Conservation (phyloP, 1,140 invertebrate genomes). For the Ditylenchus dipsaci region DNA sequence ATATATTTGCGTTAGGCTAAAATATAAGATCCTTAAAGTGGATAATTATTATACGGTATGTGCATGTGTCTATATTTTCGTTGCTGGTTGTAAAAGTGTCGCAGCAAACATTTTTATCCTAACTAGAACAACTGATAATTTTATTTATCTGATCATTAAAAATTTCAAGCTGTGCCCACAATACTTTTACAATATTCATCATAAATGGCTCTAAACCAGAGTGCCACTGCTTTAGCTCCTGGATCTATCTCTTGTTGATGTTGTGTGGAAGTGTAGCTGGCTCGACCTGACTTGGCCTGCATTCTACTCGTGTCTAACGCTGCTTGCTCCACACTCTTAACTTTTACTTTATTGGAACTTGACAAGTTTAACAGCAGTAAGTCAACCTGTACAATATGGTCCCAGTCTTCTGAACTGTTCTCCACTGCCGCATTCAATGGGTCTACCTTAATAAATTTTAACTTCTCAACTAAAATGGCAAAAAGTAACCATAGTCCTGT, state of each 20-base stretch:
- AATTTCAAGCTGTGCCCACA: too few relatives aligned
- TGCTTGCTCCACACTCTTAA: constrained; percentile 28
- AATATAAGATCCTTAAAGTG: too few relatives aligned
- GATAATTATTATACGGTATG: too few relatives aligned
- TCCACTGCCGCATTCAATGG: constrained; percentile 41
- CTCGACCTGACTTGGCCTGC: constrained; percentile 37
- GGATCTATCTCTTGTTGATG: constrained; percentile 59
- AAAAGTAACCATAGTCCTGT: constrained; percentile 69
- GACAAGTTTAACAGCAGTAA: background rate
- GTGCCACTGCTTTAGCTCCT: constrained; percentile 59
- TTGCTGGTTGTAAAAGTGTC: too few relatives aligned
- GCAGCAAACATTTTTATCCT: too few relatives aligned
- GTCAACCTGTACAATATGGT: constrained; percentile 18
- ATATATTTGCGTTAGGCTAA: too few relatives aligned
- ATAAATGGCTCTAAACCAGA: constrained; percentile 59
- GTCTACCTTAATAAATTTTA: constrained; percentile 19
- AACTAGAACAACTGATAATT: too few relatives aligned
- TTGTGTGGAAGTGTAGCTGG: constrained; percentile 35
- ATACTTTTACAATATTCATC: constrained; percentile 7
- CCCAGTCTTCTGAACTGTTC: constrained; percentile 12
- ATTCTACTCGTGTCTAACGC: constrained; percentile 36
- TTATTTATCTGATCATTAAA: too few relatives aligned
- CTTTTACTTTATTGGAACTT: too few relatives aligned
- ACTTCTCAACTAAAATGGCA: background rate
- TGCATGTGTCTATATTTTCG: too few relatives aligned